Evolutionary conservation across 1,140 invertebrate genomes (phyloP).

Genomic region (Drosophila malerkotliana): DNA sequence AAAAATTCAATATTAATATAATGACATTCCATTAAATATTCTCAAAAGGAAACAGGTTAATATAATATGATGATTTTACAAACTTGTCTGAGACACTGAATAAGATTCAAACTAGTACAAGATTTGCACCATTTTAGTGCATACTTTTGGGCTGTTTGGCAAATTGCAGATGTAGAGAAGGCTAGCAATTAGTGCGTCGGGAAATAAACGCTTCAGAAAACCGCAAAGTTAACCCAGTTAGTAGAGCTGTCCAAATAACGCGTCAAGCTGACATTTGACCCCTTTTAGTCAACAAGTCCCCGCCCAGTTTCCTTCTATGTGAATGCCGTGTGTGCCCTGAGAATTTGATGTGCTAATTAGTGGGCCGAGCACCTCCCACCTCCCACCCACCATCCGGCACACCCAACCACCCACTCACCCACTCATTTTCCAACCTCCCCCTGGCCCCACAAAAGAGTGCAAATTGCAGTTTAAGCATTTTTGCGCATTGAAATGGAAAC

Average conservation of each 20-base stretch:
- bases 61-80: too few relatives aligned
- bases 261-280: slow-evolving; percentile 48
- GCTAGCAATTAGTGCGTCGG: slow-evolving; percentile 16
- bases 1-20: too few relatives aligned
- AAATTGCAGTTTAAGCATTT: slow-evolving; percentile 59
- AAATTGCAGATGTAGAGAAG: slow-evolving; percentile 1
- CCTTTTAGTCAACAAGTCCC: slow-evolving; percentile 16
- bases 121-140: slow-evolving; percentile 6
- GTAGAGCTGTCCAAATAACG: slow-evolving; percentile 37
- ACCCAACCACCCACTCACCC: not conserved
- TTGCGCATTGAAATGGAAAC: slow-evolving; percentile 53
- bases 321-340: slow-evolving; percentile 9
- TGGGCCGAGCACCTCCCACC: slow-evolving; percentile 7
- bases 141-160: slow-evolving; percentile 35
- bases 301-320: not conserved
- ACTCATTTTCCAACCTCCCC: not conserved
- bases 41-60: too few relatives aligned
- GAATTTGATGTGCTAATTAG: slow-evolving; percentile 58
- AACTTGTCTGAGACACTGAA: too few relatives aligned
- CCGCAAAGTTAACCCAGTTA: slow-evolving; percentile 38
- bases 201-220: slow-evolving; percentile 46
- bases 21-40: too few relatives aligned
- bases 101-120: too few relatives aligned
- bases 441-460: slow-evolving; percentile 12
- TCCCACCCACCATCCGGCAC: not conserved